Evolutionary conservation across 2,888 invertebrate species (phyloP).

Genomic region (Melanostoma scalare): DNA sequence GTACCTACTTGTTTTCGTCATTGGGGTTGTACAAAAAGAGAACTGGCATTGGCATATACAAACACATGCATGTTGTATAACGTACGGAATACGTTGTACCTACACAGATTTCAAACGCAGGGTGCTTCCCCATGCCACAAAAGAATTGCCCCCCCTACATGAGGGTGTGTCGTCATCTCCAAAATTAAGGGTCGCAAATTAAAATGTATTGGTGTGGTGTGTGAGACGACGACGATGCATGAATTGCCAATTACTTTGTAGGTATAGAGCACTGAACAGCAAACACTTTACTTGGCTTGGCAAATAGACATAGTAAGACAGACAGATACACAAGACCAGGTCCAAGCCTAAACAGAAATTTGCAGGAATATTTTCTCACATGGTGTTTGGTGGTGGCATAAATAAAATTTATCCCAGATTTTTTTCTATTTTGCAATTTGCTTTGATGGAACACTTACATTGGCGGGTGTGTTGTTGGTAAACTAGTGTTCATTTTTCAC

Average conservation of each 20-base stretch:
- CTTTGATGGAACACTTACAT: slow-evolving; percentile 46
- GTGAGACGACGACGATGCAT: slow-evolving; percentile 27
- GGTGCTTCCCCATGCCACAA: slow-evolving; percentile 28
- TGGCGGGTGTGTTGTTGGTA: slow-evolving; percentile 5
- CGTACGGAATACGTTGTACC: slow-evolving; percentile 9
- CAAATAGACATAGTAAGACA: slow-evolving; percentile 7
- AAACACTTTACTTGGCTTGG: slow-evolving; percentile 29
- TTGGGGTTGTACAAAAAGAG: slow-evolving; percentile 7
- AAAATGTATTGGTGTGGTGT: slow-evolving; percentile 56
- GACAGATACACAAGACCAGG: slow-evolving; percentile 9
- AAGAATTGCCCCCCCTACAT: slow-evolving; percentile 5
- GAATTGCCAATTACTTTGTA: slow-evolving; percentile 57
- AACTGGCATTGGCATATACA: slow-evolving; percentile 12
- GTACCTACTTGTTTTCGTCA: slow-evolving; percentile 27
- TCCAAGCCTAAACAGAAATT: slow-evolving; percentile 26
- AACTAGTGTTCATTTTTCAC: slow-evolving; percentile 40
- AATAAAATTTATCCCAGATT: slow-evolving; percentile 32
- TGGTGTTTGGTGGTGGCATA: slow-evolving; percentile 36
- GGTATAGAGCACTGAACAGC: slow-evolving; percentile 20
- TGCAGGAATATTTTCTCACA: slow-evolving; percentile 29
- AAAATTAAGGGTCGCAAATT: slow-evolving; percentile 61
- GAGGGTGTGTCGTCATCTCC: slow-evolving; percentile 44
- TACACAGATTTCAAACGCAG: slow-evolving; percentile 38
- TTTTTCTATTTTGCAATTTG: slow-evolving; percentile 12
- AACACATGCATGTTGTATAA: background rate